A percentile compares a stretch with the other conserved stretches of the same genome.
phyloP scores from a whole-genome alignment of 1,140 invertebrate genomes.

The Melipona quadrifasciata region DNA sequence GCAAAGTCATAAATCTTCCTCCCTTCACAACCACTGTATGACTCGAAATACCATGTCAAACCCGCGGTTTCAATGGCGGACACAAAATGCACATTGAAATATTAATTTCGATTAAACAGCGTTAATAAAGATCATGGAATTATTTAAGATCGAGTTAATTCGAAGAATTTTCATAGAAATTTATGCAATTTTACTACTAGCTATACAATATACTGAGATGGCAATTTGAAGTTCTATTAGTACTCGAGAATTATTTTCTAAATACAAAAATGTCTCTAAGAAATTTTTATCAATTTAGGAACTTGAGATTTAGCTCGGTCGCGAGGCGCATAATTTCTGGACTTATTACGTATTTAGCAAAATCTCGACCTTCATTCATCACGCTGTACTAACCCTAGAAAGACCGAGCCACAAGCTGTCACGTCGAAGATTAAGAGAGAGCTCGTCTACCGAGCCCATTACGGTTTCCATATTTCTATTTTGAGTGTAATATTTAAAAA shows the following conservation, averaged over 20 bases:
- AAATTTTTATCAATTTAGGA: neutral
- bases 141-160: neutral
- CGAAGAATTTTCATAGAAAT: too few relatives aligned
- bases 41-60: neutral
- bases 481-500: neutral
- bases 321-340: neutral
- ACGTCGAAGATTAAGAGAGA: neutral
- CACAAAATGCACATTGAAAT: neutral
- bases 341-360: neutral
- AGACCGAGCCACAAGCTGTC: neutral
- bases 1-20: constrained; percentile 16
- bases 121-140: neutral
- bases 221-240: neutral
- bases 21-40: neutral
- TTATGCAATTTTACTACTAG: too few relatives aligned
- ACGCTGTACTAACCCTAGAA: neutral
- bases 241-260: neutral
- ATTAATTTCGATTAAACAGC: neutral
- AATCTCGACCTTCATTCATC: neutral
- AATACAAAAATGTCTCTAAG: neutral
- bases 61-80: neutral
- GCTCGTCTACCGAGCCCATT: neutral
- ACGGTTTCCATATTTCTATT: neutral
- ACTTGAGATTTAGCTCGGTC: neutral
- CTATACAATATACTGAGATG: too few relatives aligned